Evolutionary conservation across 2,888 invertebrate species (phyloP), one percentile per base, ranked within the genome.

Genomic region (Orthosia incerta): DNA sequence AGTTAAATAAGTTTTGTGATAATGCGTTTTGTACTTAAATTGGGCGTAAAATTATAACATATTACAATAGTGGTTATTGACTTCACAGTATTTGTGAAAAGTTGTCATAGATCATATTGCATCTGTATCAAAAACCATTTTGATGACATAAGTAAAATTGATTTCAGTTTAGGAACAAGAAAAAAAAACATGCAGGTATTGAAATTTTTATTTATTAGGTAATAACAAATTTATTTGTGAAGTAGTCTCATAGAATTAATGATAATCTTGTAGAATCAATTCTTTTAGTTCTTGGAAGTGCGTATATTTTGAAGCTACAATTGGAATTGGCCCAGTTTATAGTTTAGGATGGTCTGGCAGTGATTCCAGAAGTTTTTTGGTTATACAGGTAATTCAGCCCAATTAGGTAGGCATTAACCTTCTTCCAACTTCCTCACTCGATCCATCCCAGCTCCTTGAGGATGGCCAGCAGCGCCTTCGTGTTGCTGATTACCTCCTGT

Each of bases 201-300:
- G 13, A 59, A 31, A 39, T 39, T 59, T 59, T 59, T 59, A 59
- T 59, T 59, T 59, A 39, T 59, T 39, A 59, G 3, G 23, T 53
- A 4, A 20, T 20, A 53, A 51, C n/a, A 51, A 51, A 51, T 57
- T 57, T 57, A 57, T 57, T 57, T 57, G 18, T 57, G 57, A 57
- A 59, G 59, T 59, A 59, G 39, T 59, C 13, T 59, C 59, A 59
- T 59, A 39, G 13, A 59, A 59, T 59, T n/a, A 39, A 59, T n/a
- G 59, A 59, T 39, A 59, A 59, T 59, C 31, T n/a, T 59, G 59
- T 59, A n/a, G 59, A 59, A 59, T 31, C 59, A 39, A 59, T 59
- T 59, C 39, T 59, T 59, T 59, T 59, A 59, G 59, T 59, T 59
- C 59, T 59, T 59, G 39, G 39, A 59, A 39, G 59, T n/a, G 59